Evolutionary conservation across 2,888 invertebrate species (phyloP), one percentile per base, ranked within the genome.

Genomic region (Clostera curtula): DNA sequence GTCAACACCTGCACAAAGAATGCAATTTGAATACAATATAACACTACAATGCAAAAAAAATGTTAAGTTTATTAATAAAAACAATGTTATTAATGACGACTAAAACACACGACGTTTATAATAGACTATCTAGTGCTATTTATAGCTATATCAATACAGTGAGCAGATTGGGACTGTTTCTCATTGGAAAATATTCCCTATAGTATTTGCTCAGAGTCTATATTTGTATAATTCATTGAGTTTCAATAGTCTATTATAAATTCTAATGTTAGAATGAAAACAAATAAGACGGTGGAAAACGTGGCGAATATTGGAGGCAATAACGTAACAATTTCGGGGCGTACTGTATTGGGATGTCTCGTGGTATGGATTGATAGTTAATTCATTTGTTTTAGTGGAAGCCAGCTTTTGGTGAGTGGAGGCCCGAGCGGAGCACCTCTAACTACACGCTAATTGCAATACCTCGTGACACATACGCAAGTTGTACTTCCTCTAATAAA

Each of bases 1-100:
- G 64, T 74, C 71, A 80, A 82, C 71, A 82, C 79, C 79, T 82
- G 79, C 75, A 82, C 82, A 82, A 79, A 80, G 62, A 80, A 83
- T 80, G 82, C 82, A 69, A 64, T 62, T 74, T 76, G 64, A 67
- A 72, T 72, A 79, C 68, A 72, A 65, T 57, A 57, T 58, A 79
- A 75, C 71, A 79, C 80, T 80, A 82, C 79, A 70, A 79, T 80
- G 82, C 80, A 76, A 72, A 75, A 70, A 67, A 67, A 62, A n/a
- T 47, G 68, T 71, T 74, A 71, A 64, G 50, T 49, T 59, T 51
- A 65, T 68, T 74, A 69, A 70, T 72, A 49, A 52, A 62, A 68
- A n/a, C n/a, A 69, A 61, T 58, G 56, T 60, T 69, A 76, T 82
- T 77, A 79, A 72, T 67, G 52, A 66, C 68, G 48, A 62, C 63